Base-by-base conservation (phyloP, 2,113 vertebrate genomes). In the Anolis sagrei region DNA sequence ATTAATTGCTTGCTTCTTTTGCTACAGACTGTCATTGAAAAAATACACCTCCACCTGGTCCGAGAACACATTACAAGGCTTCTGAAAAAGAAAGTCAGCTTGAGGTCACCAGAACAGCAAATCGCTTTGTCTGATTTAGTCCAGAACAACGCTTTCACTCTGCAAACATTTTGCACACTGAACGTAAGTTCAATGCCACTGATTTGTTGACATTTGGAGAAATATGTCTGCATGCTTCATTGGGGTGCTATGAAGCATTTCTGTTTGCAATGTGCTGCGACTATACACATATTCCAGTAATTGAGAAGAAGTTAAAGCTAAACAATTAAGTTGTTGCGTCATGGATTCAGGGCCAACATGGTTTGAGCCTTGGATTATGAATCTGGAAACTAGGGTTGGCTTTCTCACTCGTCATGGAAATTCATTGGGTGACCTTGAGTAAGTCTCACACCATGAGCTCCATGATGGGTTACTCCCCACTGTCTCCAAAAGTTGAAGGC, bases 31-130 rank as follows among this genome's bases (percentile, higher is more conserved):
- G 90, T 98, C 0, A 0, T 97, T 36, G 94, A 93, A 84, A 92
- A 68, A 0, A 87, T 96, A 14, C 92, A 96, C 0, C 1, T 93
- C 58, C 87, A 79, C 80, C 91, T 98, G 91, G 96, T 97, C 76
- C 95, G 93, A 76, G 95, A 96, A 58, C 98, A 98, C 80, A 95
- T 98, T 0, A 85, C 87, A 85, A 96, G 93, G 89, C 96, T 97
- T 89, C 90, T 98, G 92, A 98, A 94, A 91, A 96, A 90, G 73
- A 97, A 95, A 83, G 87, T 96, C 76, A 96, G 92, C 82, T 92
- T 96, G 89, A 98, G 94, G 94, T 92, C 83, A 0, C 81, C 86
- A 0, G 87, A 94, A 4, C 94, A 92, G 85, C 97, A 98, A 93
- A 94, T 96, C 86, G 92, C 84, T 4, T 91, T 97, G 85, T 96